Conservation (phyloP, 2,797 vertebrate genomes). For the Anguilla obscura region DNA sequence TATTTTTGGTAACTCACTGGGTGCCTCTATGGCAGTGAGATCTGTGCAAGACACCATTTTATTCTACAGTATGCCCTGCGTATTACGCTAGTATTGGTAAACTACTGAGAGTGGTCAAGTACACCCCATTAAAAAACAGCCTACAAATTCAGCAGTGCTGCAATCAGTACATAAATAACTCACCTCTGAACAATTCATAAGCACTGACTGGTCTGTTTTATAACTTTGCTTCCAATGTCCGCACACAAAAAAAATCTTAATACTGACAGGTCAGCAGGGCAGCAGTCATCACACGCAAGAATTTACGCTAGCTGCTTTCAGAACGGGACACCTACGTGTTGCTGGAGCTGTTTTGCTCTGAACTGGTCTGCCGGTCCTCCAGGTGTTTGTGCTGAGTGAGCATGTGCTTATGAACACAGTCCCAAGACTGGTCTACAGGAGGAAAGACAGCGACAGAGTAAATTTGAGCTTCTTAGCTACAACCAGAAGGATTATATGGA, state of each 20-base stretch:
- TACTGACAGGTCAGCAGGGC: too few species aligned
- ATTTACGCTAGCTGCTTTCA: conserved; percentile 20
- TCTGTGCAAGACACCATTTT: not conserved
- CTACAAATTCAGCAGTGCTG: not conserved
- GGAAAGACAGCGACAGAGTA: not conserved
- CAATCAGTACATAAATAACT: not conserved
- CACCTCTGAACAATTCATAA: not conserved
- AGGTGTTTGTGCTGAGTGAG: conserved; percentile 40
- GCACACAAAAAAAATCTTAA: too few species aligned
- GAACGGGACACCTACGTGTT: conserved; percentile 43
- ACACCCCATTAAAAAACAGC: not conserved
- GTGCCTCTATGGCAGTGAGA: not conserved
- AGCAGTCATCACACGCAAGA: not conserved
- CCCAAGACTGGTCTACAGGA: conserved; percentile 51
- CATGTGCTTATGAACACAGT: conserved; percentile 55
- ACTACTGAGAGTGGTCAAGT: not conserved
- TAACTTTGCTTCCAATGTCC: too few species aligned
- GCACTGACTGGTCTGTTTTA: not conserved
- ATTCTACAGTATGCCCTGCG: not conserved
- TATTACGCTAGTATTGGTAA: not conserved
- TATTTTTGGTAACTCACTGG: not conserved
- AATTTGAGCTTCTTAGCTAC: not conserved
- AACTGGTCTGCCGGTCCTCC: conserved; percentile 32
- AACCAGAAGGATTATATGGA: not conserved
- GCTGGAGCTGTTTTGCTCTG: conserved; percentile 8